phyloP scores from a whole-genome alignment of 2,797 vertebrate genomes.

The Falco biarmicus region DNA sequence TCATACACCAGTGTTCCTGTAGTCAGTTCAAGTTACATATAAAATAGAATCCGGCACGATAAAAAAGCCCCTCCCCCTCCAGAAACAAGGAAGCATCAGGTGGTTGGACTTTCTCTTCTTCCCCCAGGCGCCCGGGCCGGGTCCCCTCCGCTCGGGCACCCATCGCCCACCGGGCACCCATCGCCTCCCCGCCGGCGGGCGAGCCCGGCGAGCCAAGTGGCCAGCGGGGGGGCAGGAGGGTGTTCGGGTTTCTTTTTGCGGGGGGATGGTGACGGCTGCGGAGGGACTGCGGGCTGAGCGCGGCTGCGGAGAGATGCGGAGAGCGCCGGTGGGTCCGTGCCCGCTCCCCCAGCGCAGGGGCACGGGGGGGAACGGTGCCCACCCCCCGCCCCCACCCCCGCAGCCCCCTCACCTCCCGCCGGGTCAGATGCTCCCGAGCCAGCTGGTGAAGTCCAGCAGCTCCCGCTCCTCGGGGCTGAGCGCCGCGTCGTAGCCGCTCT shows the following conservation, averaged over 20 bases:
- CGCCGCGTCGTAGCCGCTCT: constrained; percentile 89
- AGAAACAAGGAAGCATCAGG: constrained; percentile 54
- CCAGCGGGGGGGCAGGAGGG: background rate
- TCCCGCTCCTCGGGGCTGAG: constrained; percentile 91
- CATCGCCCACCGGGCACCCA: too few species aligned
- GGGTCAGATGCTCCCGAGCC: constrained; percentile 91
- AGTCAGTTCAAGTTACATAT: constrained; percentile 53
- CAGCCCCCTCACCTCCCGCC: background rate
- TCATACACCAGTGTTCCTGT: constrained; percentile 70
- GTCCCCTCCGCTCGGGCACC: too few species aligned
- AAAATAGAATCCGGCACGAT: constrained; percentile 42
- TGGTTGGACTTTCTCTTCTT: background rate
- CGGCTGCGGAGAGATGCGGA: background rate
- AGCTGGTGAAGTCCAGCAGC: constrained; percentile 91
- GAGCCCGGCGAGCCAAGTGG: background rate
- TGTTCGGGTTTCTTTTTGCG: background rate
- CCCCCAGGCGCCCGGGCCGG: background rate
- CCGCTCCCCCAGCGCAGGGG: background rate
- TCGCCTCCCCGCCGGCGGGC: too few species aligned
- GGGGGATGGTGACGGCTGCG: background rate
- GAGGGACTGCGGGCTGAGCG: background rate
- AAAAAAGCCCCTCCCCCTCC: constrained; percentile 38
- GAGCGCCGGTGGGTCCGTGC: background rate
- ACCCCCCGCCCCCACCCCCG: background rate
- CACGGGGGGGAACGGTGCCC: background rate